Percentiles rank a stretch among this genome's conserved stretches.
Evolutionary conservation across 2,113 vertebrate species (phyloP).

Genomic region (Scophthalmus maximus): DNA sequence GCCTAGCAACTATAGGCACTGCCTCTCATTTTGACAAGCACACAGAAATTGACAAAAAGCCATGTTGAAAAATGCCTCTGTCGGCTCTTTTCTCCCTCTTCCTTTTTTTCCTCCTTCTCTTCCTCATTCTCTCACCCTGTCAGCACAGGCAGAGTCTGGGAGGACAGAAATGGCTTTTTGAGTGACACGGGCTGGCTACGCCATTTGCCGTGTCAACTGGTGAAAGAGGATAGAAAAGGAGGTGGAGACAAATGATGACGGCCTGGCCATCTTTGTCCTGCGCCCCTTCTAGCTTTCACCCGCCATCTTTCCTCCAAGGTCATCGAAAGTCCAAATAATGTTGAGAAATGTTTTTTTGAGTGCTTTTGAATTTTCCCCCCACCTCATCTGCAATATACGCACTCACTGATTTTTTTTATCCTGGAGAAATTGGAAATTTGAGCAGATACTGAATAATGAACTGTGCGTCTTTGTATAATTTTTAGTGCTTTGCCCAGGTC

Average conservation of each 20-base stretch:
- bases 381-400: neutral
- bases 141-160: slow-evolving; percentile 64
- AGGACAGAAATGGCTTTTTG: slow-evolving; percentile 82
- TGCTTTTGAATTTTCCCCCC: neutral
- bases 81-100: slow-evolving; percentile 36
- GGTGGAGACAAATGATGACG: slow-evolving; percentile 77
- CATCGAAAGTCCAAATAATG: slow-evolving; percentile 54
- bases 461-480: neutral
- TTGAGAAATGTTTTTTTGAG: slow-evolving; percentile 39
- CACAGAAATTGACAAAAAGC: slow-evolving; percentile 76
- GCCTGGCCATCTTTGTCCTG: slow-evolving; percentile 60
- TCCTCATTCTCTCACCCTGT: slow-evolving; percentile 62
- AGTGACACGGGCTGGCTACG: slow-evolving; percentile 75
- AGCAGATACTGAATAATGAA: slow-evolving; percentile 41
- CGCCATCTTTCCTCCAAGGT: slow-evolving; percentile 30
- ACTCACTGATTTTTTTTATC: slow-evolving; percentile 1
- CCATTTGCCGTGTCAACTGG: slow-evolving; percentile 73
- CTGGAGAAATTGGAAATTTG: slow-evolving; percentile 12
- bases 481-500: neutral
- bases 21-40: slow-evolving; percentile 66
- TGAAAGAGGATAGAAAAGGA: slow-evolving; percentile 68
- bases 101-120: slow-evolving; percentile 9
- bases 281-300: slow-evolving; percentile 35
- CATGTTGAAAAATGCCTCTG: slow-evolving; percentile 66
- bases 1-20: slow-evolving; percentile 49